phyloP scores from a whole-genome alignment of 2,797 vertebrate species.

The Argentina silus region DNA sequence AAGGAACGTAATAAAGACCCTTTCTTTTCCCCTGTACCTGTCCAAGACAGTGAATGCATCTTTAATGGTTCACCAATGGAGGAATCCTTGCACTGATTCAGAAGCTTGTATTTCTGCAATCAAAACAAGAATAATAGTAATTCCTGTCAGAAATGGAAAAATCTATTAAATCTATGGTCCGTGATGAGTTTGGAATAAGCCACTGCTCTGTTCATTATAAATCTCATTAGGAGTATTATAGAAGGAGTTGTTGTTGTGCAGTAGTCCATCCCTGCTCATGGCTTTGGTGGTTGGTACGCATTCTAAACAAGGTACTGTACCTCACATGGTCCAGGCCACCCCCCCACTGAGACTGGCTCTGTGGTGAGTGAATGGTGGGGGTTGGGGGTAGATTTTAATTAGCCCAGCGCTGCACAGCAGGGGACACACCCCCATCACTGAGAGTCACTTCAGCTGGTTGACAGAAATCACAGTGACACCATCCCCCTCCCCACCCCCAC shows the following conservation, averaged over 20 bases:
- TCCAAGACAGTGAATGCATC: neutral
- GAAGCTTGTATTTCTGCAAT: neutral
- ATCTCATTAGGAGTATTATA: neutral
- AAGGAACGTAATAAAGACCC: neutral
- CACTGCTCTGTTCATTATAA: conserved; percentile 1
- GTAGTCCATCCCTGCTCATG: neutral
- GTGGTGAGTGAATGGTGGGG: conserved; percentile 20
- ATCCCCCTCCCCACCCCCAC: conserved; percentile 28
- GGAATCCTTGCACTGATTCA: neutral
- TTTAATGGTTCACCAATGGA: neutral
- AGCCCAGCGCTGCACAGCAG: conserved; percentile 61
- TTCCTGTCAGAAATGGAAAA: conserved; percentile 2
- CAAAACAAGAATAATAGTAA: conserved; percentile 6
- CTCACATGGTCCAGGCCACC: neutral
- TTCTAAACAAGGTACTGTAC: conserved; percentile 9
- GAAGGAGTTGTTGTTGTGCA: neutral
- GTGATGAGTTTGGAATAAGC: neutral
- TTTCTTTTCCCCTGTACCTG: neutral
- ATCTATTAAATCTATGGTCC: neutral
- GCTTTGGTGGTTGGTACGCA: neutral
- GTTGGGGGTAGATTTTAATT: conserved; percentile 65
- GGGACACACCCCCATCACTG: conserved; percentile 41
- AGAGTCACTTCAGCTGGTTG: conserved; percentile 49
- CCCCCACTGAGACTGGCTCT: neutral
- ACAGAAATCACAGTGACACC: conserved; percentile 65